phyloP scores from a whole-genome alignment of 2,113 vertebrate genomes.

The Deroptyus accipitrinus region DNA sequence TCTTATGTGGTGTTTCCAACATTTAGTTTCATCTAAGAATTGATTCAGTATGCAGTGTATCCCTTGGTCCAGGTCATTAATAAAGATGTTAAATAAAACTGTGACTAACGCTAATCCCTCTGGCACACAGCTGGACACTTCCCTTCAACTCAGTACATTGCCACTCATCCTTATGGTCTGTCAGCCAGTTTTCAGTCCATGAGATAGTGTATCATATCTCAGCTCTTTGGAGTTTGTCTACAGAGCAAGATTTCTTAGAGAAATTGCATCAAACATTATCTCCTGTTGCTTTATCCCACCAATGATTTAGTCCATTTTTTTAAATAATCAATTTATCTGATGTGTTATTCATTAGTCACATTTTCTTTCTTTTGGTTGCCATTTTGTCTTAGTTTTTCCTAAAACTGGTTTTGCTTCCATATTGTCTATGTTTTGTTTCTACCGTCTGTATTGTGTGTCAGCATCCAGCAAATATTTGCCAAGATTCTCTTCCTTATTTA shows the following conservation, averaged over 20 bases:
- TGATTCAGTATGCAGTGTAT: background rate
- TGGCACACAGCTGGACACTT: slow-evolving; percentile 64
- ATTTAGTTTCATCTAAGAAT: background rate
- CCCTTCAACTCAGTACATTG: slow-evolving; percentile 17
- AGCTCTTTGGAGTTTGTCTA: background rate
- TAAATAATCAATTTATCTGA: background rate
- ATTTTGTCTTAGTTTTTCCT: background rate
- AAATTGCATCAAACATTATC: background rate
- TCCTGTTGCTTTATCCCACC: background rate
- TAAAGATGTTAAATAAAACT: slow-evolving; percentile 68
- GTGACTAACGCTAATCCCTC: slow-evolving; percentile 57
- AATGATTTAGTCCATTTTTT: background rate
- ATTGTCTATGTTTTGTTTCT: background rate
- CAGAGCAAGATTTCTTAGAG: background rate
- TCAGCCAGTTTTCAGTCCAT: background rate
- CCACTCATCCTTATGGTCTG: slow-evolving; percentile 30
- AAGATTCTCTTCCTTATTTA: background rate
- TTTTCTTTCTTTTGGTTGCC: background rate
- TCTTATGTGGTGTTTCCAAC: background rate
- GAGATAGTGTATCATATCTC: background rate
- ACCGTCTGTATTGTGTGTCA: background rate
- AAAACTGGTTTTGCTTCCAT: background rate
- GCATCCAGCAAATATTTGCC: background rate
- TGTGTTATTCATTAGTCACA: background rate
- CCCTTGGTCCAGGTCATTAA: slow-evolving; percentile 37